Conservation (phyloP, 2,888 invertebrate genomes). For the Anthrax anthrax region DNA sequence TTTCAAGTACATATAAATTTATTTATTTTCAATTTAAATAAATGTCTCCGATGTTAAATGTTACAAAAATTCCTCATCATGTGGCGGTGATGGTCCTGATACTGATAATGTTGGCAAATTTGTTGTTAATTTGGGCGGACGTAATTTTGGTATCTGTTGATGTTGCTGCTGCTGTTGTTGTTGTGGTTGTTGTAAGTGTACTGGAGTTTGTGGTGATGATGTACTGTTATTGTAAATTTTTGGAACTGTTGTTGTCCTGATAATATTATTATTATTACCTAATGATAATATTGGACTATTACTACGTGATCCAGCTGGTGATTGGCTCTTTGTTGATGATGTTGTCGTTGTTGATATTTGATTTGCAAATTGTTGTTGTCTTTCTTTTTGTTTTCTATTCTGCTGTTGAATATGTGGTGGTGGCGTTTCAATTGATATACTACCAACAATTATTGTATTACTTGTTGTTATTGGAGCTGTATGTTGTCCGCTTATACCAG, state of each 20-base stretch:
- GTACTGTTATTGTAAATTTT: not conserved
- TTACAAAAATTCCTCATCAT: slow-evolving; percentile 39
- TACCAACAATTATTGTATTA: slow-evolving; percentile 29
- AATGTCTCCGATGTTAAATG: slow-evolving; percentile 36
- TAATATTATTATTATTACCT: not conserved
- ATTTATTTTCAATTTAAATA: slow-evolving; percentile 31
- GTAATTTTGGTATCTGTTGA: slow-evolving; percentile 16
- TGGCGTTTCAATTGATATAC: slow-evolving; percentile 32
- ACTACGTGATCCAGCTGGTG: not conserved
- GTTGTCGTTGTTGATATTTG: slow-evolving; percentile 10
- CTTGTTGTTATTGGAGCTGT: slow-evolving; percentile 25
- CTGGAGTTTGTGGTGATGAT: slow-evolving; percentile 10
- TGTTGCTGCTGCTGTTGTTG: slow-evolving; percentile 24
- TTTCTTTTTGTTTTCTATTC: slow-evolving; percentile 13
- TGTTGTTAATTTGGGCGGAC: slow-evolving; percentile 20
- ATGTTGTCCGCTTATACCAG: slow-evolving; percentile 18
- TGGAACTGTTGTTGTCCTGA: not conserved
- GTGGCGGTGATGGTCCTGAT: slow-evolving; percentile 66
- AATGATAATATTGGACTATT: not conserved
- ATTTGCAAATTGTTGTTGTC: slow-evolving; percentile 4
- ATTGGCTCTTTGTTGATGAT: not conserved
- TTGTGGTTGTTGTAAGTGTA: slow-evolving; percentile 20
- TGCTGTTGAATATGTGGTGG: slow-evolving; percentile 24
- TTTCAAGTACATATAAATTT: too few relatives aligned
- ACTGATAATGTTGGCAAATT: slow-evolving; percentile 64